Conservation (phyloP, 2,797 vertebrate genomes). For the Eutrigla gurnardus region DNA sequence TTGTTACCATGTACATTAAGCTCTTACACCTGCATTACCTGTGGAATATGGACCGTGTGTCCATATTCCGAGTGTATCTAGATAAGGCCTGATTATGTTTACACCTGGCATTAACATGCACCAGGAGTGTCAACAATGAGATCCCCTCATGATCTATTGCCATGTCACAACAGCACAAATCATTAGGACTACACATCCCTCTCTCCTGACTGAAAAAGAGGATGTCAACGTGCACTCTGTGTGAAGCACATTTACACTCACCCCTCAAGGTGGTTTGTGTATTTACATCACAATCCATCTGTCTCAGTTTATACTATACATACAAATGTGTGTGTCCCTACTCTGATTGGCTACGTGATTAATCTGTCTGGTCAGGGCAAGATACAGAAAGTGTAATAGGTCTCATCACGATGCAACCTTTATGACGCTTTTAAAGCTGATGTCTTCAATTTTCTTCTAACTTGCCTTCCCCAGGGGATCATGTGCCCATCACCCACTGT, state of each 20-base stretch:
- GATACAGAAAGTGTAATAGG: background rate
- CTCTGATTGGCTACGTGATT: background rate
- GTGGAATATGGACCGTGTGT: no score
- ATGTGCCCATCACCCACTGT: slow-evolving; percentile 83
- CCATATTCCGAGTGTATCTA: background rate
- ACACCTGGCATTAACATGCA: background rate
- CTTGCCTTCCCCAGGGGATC: slow-evolving; percentile 79
- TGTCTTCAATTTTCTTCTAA: background rate
- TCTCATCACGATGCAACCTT: background rate
- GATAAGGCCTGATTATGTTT: slow-evolving; percentile 4
- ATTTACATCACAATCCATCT: background rate
- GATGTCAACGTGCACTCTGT: background rate
- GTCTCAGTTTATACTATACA: background rate
- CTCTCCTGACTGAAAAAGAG: background rate
- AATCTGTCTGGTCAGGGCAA: background rate
- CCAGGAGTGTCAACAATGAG: background rate
- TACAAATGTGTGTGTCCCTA: background rate
- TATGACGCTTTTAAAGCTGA: background rate
- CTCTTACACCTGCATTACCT: background rate
- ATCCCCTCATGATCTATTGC: background rate
- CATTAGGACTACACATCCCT: background rate
- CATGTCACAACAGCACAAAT: background rate
- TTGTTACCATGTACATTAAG: background rate
- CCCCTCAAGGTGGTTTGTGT: background rate
- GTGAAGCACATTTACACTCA: slow-evolving; percentile 11